Evolutionary conservation across 2,888 invertebrate species (phyloP), one percentile per base, ranked within the genome.

Genomic region (Erebia epiphron): DNA sequence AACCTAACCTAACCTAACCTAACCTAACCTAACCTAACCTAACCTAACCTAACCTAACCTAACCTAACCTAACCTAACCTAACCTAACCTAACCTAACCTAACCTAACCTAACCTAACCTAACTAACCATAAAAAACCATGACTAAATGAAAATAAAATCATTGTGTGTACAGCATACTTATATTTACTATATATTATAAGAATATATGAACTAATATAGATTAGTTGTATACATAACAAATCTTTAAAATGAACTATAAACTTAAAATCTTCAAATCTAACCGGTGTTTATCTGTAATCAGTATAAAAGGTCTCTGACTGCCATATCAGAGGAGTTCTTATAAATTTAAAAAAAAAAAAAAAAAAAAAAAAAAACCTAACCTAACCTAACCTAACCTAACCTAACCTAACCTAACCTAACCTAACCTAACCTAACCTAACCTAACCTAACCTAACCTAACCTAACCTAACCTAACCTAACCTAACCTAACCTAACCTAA

Each of bases 81-180:
- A 43, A 43, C 43, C 43, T 43, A n/a, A 43, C 43, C 43, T 43
- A 43, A 43, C 43, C 43, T 43, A 43, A 61, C 61, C 61, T 61
- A 61, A 61, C 61, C 61, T 61, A 61, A 61, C 61, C 61, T 61
- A 61, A 61, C 61, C 61, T 61, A 61, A 61, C 61, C 61, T 61
- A 61, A 61, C 61, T 41, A 43, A 43, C 43, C 43, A 8, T 8
- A 43, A 5, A 5, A 8, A 43, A 43, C 43, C 9, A 43, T 8
- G 7, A n/a, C n/a, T n/a, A n/a, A n/a, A n/a, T n/a, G n/a, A n/a
- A n/a, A n/a, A n/a, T n/a, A n/a, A n/a, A n/a, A n/a, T n/a, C n/a
- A n/a, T n/a, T n/a, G n/a, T n/a, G n/a, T n/a, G n/a, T n/a, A n/a
- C n/a, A n/a, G n/a, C n/a, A n/a, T n/a, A n/a, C n/a, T n/a, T n/a